A percentile compares a stretch with the other conserved stretches of the same genome.
phyloP scores from a whole-genome alignment of 1,140 invertebrate genomes.

The Ridgeia piscesae region DNA sequence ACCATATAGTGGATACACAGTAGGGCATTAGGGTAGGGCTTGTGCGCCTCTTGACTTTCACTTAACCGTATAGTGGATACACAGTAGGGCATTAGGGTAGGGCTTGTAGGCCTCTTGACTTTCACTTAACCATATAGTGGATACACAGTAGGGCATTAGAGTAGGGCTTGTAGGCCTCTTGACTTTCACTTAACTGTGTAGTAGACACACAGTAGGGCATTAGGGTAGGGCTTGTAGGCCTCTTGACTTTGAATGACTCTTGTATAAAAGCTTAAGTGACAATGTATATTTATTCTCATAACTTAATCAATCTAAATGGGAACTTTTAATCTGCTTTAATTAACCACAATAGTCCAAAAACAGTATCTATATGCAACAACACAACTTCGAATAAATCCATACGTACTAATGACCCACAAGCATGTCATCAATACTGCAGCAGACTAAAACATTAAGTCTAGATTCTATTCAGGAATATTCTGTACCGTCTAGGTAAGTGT shows the following conservation, averaged over 20 bases:
- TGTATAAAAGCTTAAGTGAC: constrained; percentile 23
- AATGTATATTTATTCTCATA: no score
- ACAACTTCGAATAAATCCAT: neutral
- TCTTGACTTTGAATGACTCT: constrained; percentile 51
- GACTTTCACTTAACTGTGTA: constrained; percentile 48
- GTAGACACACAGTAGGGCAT: constrained; percentile 50
- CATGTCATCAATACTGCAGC: neutral
- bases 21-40: constrained; percentile 54
- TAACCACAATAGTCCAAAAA: no score
- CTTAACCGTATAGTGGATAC: constrained; percentile 49
- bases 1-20: constrained; percentile 51
- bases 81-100: constrained; percentile 55
- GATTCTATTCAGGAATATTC: neutral
- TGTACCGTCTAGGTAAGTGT: constrained; percentile 53
- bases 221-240: constrained; percentile 55
- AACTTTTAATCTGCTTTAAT: no score
- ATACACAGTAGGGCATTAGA: constrained; percentile 54
- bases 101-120: constrained; percentile 54
- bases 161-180: constrained; percentile 54
- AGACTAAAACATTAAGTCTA: constrained; percentile 8
- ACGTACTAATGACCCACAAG: neutral
- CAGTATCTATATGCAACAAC: neutral
- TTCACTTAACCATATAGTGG: constrained; percentile 44
- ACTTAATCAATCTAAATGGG: no score
- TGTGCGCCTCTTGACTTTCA: constrained; percentile 51